Conservation (phyloP, 2,797 vertebrate genomes). For the Bovichtus diacanthus region DNA sequence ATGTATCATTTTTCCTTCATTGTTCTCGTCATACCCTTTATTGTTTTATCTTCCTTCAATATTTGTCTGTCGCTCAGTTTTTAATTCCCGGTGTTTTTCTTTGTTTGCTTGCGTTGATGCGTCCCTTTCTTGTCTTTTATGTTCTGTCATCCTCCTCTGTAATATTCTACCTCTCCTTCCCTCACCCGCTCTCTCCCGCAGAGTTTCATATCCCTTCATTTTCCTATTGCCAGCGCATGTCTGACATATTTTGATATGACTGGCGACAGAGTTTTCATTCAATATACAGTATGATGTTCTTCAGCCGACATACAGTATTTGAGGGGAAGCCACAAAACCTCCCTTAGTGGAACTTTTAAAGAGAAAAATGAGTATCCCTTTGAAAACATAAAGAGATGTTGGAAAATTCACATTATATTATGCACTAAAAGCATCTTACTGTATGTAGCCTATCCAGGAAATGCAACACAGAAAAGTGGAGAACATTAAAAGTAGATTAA, state of each 20-base stretch:
- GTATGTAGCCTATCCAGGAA: not conserved
- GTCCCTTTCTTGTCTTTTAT: slow-evolving; percentile 38
- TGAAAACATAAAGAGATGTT: not conserved
- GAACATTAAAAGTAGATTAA: not conserved
- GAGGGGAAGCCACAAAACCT: not conserved
- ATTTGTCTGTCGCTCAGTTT: slow-evolving; percentile 42
- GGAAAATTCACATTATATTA: not conserved
- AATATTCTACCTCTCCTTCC: slow-evolving; percentile 36
- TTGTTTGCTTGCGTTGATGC: slow-evolving; percentile 35
- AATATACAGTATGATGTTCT: slow-evolving; percentile 10
- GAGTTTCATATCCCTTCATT: slow-evolving; percentile 31
- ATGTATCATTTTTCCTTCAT: slow-evolving; percentile 32
- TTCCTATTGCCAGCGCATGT: slow-evolving; percentile 13
- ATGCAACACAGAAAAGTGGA: not conserved
- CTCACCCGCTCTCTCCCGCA: not conserved
- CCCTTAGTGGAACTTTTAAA: not conserved
- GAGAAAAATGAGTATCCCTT: not conserved
- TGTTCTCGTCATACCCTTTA: slow-evolving; percentile 41
- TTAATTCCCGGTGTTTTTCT: slow-evolving; percentile 37
- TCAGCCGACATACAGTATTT: not conserved
- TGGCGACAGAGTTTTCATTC: slow-evolving; percentile 21
- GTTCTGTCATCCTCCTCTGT: slow-evolving; percentile 62
- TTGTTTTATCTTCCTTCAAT: slow-evolving; percentile 44
- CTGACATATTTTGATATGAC: slow-evolving; percentile 28
- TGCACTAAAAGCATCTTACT: not conserved